Evolutionary conservation across 2,888 invertebrate genomes (phyloP).

Genomic region (Ethmia dodecea): DNA sequence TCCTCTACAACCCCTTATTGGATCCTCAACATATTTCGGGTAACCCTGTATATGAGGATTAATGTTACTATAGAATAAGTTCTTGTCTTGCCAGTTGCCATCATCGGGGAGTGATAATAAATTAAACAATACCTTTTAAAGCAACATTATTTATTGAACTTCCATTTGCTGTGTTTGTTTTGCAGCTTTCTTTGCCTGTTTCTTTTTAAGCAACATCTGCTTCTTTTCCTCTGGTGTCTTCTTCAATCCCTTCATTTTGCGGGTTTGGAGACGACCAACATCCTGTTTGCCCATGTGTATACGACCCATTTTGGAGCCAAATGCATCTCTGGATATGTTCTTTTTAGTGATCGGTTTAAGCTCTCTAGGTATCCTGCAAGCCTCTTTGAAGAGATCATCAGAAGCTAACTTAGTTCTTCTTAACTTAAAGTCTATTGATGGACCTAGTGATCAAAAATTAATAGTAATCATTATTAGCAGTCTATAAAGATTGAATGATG

Average conservation of each 20-base stretch:
- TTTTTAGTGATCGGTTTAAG: constrained; percentile 90
- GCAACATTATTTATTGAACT: constrained; percentile 32
- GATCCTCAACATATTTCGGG: no score
- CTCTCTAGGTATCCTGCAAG: constrained; percentile 88
- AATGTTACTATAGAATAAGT: no score
- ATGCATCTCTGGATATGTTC: constrained; percentile 90
- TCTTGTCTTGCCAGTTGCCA: no score
- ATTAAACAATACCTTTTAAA: constrained; percentile 3
- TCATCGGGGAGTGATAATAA: no score
- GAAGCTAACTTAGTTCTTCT: constrained; percentile 93
- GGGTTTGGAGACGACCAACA: constrained; percentile 89
- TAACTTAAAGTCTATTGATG: constrained; percentile 90
- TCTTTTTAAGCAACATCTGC: constrained; percentile 74
- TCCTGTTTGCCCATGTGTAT: constrained; percentile 96
- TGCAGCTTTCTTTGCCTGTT: constrained; percentile 47
- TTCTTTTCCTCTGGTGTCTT: constrained; percentile 85
- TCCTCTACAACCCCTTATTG: no score
- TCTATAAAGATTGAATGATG: no score
- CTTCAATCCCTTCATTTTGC: constrained; percentile 93
- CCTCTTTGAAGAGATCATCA: constrained; percentile 90
- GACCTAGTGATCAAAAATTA: no score
- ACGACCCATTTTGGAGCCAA: constrained; percentile 93
- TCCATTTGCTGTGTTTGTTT: constrained; percentile 29
- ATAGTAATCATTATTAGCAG: no score
- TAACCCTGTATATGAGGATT: no score